Evolutionary conservation across 30 jellyfish, hydroid and myxozoan genomes (phyloP).

Genomic region (Phacellophora camtschatica): DNA sequence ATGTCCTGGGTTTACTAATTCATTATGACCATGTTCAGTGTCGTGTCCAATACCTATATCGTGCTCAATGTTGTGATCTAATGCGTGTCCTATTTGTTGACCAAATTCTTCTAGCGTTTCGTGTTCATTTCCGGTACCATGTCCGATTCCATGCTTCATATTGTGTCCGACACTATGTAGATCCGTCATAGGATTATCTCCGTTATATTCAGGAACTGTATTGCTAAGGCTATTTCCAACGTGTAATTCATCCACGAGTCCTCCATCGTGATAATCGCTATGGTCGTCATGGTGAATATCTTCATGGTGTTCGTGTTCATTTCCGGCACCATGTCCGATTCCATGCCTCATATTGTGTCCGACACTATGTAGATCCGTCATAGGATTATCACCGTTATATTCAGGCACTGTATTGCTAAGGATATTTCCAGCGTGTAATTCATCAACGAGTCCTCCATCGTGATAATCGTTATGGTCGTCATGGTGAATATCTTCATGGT

Average conservation of each 20-base stretch:
- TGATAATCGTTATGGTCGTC: slow-evolving; percentile 40
- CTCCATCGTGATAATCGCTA: slow-evolving; percentile 34
- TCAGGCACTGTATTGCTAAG: slow-evolving; percentile 57
- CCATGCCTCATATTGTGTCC: slow-evolving; percentile 5
- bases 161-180: slow-evolving; percentile 13
- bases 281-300: slow-evolving; percentile 29
- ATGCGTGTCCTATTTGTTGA: background rate
- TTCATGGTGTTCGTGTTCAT: background rate
- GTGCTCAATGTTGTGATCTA: background rate
- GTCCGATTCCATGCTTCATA: background rate
- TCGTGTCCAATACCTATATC: background rate
- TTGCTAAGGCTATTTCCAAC: background rate
- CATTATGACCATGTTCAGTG: background rate
- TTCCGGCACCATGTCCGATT: background rate
- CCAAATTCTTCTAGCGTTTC: background rate
- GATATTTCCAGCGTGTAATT: slow-evolving; percentile 1
- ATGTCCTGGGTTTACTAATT: background rate
- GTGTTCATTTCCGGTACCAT: background rate
- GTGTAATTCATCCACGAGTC: background rate
- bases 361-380: slow-evolving; percentile 10
- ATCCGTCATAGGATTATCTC: slow-evolving; percentile 31
- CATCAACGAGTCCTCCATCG: slow-evolving; percentile 48
- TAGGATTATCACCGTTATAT: slow-evolving; percentile 40
- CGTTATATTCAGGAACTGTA: background rate
- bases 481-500: slow-evolving; percentile 12